phyloP scores from a whole-genome alignment of 2,888 invertebrate genomes.

The Teinopalpus imperialis region DNA sequence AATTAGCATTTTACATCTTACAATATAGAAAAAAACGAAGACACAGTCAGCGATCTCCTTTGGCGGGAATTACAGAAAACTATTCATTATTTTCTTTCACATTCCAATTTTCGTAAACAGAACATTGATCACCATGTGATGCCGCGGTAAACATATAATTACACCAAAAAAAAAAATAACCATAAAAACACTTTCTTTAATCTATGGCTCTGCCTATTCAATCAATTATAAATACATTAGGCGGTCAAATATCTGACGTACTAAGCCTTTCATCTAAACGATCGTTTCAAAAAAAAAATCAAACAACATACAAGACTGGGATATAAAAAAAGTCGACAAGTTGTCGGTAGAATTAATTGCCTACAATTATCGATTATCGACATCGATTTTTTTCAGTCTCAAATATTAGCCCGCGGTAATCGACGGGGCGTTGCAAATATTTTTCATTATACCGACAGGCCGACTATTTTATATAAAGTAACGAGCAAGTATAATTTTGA shows the following conservation, averaged over 20 bases:
- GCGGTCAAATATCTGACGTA: conserved; percentile 9
- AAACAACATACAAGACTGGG: background rate
- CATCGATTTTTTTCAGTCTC: conserved; percentile 20
- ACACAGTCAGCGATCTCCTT: no score
- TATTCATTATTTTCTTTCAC: no score
- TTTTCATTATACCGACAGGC: background rate
- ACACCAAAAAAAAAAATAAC: background rate
- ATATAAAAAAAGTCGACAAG: background rate
- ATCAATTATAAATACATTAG: conserved; percentile 11
- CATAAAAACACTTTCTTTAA: background rate
- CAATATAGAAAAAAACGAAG: no score
- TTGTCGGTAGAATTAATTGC: no score
- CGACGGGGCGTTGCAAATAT: background rate
- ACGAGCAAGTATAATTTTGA: conserved; percentile 33
- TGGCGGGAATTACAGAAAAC: no score
- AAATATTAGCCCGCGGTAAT: conserved; percentile 2
- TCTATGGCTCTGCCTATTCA: conserved; percentile 1
- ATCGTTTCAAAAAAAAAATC: background rate
- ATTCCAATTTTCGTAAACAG: no score
- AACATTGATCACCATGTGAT: background rate
- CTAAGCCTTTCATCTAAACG: background rate
- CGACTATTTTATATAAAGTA: no score
- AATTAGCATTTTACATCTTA: no score
- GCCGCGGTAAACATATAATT: background rate
- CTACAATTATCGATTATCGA: conserved; percentile 14